Percentiles rank a stretch among this genome's conserved stretches.
These are phyloP conservation scores for Brachionus rubens DNA, from an alignment of 1,140 invertebrate species.

Conservation along the genomic window DNA sequence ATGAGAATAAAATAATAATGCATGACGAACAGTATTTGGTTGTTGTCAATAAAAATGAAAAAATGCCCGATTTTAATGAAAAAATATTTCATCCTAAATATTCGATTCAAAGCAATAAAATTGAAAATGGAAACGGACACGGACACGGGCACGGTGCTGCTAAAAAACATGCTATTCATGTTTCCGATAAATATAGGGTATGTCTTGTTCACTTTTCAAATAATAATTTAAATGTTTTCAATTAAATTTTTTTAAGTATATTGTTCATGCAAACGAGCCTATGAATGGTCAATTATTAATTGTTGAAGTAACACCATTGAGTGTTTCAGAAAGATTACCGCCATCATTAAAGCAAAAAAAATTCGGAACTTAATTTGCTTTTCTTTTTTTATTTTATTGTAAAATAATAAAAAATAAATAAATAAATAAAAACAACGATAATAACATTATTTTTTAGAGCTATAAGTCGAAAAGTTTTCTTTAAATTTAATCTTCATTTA, in stretches of 20 bases:
- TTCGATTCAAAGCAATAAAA: neutral
- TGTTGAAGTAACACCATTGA: slow-evolving; percentile 45
- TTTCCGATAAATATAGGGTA: slow-evolving; percentile 38
- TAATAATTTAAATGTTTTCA: slow-evolving; percentile 2
- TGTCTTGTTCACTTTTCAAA: neutral
- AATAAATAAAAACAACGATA: neutral
- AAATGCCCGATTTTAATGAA: slow-evolving; percentile 40
- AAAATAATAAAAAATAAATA: slow-evolving; percentile 5
- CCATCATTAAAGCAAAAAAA: slow-evolving; percentile 44
- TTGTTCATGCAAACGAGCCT: slow-evolving; percentile 33
- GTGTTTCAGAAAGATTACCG: slow-evolving; percentile 40
- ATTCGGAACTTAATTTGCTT: slow-evolving; percentile 35
- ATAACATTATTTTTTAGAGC: too few relatives aligned
- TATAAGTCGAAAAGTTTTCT: too few relatives aligned
- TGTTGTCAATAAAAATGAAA: slow-evolving; percentile 28
- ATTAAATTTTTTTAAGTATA: slow-evolving; percentile 5
- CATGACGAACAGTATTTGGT: slow-evolving; percentile 43
- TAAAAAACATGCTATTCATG: slow-evolving; percentile 20
- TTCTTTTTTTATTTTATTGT: slow-evolving; percentile 18
- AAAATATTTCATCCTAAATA: slow-evolving; percentile 35
- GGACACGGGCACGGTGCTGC: too few relatives aligned
- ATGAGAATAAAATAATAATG: slow-evolving; percentile 1
- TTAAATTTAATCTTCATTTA: too few relatives aligned
- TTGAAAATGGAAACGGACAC: neutral
- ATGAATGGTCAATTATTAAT: slow-evolving; percentile 4